Evolutionary conservation across 2,888 invertebrate genomes (phyloP).

Genomic region (Emesis furor): DNA sequence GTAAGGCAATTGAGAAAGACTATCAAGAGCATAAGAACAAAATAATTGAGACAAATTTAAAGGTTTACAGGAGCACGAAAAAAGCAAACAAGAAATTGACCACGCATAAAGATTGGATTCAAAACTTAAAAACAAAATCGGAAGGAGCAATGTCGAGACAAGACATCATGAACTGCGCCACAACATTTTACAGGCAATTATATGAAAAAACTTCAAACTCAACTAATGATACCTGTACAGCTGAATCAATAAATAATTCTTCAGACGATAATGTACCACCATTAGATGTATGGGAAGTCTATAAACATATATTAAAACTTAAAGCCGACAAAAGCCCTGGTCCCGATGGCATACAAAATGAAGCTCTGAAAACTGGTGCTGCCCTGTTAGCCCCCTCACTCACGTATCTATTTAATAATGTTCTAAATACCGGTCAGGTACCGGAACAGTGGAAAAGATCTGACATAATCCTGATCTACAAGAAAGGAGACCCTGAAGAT

Average conservation of each 20-base stretch:
- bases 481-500: slow-evolving; percentile 46
- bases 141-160: slow-evolving; percentile 45
- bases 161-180: slow-evolving; percentile 44
- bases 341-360: slow-evolving; percentile 64
- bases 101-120: slow-evolving; percentile 61
- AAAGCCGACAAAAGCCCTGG: slow-evolving; percentile 65
- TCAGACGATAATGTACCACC: not conserved
- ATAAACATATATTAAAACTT: slow-evolving; percentile 50
- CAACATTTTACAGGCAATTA: slow-evolving; percentile 20
- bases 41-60: slow-evolving; percentile 49
- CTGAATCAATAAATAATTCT: not conserved
- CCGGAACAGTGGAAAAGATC: slow-evolving; percentile 34
- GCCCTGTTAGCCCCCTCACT: slow-evolving; percentile 46
- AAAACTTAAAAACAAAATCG: slow-evolving; percentile 43
- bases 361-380: slow-evolving; percentile 58
- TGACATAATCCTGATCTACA: slow-evolving; percentile 29
- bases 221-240: not conserved
- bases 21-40: slow-evolving; percentile 44
- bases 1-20: slow-evolving; percentile 44
- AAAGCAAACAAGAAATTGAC: slow-evolving; percentile 51
- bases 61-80: slow-evolving; percentile 58
- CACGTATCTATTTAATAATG: slow-evolving; percentile 31
- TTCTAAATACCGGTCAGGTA: slow-evolving; percentile 20
- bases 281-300: slow-evolving; percentile 42
- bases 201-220: slow-evolving; percentile 4